Evolutionary conservation across 1,140 invertebrate genomes (phyloP), one percentile per base, ranked within the genome.

Genomic region (Stegodyphus dumicola): DNA sequence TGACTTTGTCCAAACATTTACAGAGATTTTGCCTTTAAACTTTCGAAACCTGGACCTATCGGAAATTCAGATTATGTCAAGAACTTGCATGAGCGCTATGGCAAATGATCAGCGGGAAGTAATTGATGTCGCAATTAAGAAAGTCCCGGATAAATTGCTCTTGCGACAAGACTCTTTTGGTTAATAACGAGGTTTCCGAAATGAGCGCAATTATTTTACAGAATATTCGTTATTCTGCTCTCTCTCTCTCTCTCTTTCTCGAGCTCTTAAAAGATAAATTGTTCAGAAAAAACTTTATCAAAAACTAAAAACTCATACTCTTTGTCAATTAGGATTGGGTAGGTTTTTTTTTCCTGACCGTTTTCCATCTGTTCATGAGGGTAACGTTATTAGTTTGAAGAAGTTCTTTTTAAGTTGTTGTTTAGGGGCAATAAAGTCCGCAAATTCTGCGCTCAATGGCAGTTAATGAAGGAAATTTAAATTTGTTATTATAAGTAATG

Each of bases 91-190:
- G 9, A 18, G 18, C 56, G 56, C 6, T 60, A 64, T 76, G 49
- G 56, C 76, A 77, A 75, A 75, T 60, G 73, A 75, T 77, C 76
- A 77, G 76, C 17, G 76, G 51, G 33, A 66, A 77, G 65, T 65
- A 77, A 77, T 67, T 67, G 76, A 77, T 66, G 76, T 65, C 51
- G 76, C 76, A 77, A 77, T 77, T 77, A 77, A 77, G 76, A 77
- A 77, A 64, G 76, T 77, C 18, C 18, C 76, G 54, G 52, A 77
- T 77, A 77, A 77, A 77, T 77, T 77, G 76, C 76, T 33, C 73
- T 60, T 66, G 33, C 64, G 60, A 66, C 76, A 66, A 67, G 76
- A 77, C 49, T 67, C 76, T 67, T 67, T 66, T 52, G 64, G 76
- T 56, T 66, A 77, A 77, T 77, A 77, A 77, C 64, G 56, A 67